Evolutionary conservation across 1,140 invertebrate species (phyloP), one percentile per base, ranked within the genome.

Genomic region (Leptinotarsa defecta): DNA sequence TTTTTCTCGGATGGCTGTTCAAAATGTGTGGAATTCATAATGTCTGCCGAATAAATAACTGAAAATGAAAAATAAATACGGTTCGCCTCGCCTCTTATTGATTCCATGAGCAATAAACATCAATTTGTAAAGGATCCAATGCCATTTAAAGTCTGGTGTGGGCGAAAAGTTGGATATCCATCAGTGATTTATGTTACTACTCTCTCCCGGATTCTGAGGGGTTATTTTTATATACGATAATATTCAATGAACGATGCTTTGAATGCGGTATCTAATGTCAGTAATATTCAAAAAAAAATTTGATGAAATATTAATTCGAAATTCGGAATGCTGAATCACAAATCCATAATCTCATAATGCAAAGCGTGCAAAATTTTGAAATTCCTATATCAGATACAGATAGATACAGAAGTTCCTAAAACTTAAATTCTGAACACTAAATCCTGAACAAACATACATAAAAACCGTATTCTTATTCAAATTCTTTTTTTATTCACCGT

Each of bases 31-130:
- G 52, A 57, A 57, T 57, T 57, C 3, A 57, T 57, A 57, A 57
- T 57, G 52, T 13, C 52, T 57, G 52, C 52, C 52, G 52, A 15
- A 57, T 57, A 57, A 57, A 57, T 57, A 57, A 57, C 17, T 57
- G 52, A 57, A 57, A 57, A 57, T 57, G 52, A 57, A 57, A 57
- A 57, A 57, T 57, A 57, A 57, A 57, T 57, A 57, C 52, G 52
- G 1, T 15, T 15, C 52, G 52, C 52, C 17, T 57, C 52, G 52
- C 52, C 52, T 57, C 52, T 57, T 57, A 57, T 57, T 57, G 52
- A 57, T 57, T 57, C 52, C 52, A 57, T 4, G 52, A 19, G 52
- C 52, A 57, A 57, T 57, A 57, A 57, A 57, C 52, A 57, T 57
- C 52, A 57, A 57, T 57, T 57, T 57, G 52, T 57, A 19, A 19